phyloP scores from a whole-genome alignment of 2,113 vertebrate genomes.

The Dascyllus trimaculatus region DNA sequence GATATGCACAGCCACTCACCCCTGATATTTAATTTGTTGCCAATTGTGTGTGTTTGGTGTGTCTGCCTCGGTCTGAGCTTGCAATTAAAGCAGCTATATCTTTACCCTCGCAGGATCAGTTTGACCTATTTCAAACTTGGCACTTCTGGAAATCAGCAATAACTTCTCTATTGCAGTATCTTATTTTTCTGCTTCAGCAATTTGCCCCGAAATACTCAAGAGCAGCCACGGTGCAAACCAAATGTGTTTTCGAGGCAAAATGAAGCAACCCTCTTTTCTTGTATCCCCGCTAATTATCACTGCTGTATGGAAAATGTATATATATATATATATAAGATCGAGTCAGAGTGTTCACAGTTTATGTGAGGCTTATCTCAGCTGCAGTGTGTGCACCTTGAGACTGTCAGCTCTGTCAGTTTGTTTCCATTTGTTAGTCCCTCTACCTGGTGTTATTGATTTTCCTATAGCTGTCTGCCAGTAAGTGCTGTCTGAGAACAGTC shows the following conservation, averaged over 20 bases:
- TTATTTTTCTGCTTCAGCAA: slow-evolving; percentile 43
- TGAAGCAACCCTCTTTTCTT: not conserved
- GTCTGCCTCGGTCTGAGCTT: slow-evolving; percentile 15
- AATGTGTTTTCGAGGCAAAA: slow-evolving; percentile 21
- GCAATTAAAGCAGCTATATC: slow-evolving; percentile 25
- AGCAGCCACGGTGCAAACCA: slow-evolving; percentile 9
- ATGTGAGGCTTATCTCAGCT: slow-evolving; percentile 7
- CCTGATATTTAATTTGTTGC: slow-evolving; percentile 12
- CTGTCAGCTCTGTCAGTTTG: slow-evolving; percentile 50
- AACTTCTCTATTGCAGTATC: slow-evolving; percentile 23
- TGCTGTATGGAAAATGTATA: not conserved
- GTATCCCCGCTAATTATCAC: not conserved
- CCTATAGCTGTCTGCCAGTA: slow-evolving; percentile 63
- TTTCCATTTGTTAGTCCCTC: slow-evolving; percentile 66
- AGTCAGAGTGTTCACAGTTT: slow-evolving; percentile 17
- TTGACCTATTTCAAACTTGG: slow-evolving; percentile 59
- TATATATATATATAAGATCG: not conserved
- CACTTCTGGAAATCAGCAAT: slow-evolving; percentile 35
- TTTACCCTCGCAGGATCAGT: slow-evolving; percentile 26
- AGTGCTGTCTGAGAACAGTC: slow-evolving; percentile 69
- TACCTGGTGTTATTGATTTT: slow-evolving; percentile 76
- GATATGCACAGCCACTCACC: slow-evolving; percentile 11
- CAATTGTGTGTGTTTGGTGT: slow-evolving; percentile 1
- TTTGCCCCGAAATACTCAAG: not conserved
- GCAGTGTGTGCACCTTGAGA: slow-evolving; percentile 29